A percentile compares a stretch with the other conserved stretches of the same genome.
Conservation (phyloP, 2,888 invertebrate genomes). For the Toxonevra muliebris region DNA sequence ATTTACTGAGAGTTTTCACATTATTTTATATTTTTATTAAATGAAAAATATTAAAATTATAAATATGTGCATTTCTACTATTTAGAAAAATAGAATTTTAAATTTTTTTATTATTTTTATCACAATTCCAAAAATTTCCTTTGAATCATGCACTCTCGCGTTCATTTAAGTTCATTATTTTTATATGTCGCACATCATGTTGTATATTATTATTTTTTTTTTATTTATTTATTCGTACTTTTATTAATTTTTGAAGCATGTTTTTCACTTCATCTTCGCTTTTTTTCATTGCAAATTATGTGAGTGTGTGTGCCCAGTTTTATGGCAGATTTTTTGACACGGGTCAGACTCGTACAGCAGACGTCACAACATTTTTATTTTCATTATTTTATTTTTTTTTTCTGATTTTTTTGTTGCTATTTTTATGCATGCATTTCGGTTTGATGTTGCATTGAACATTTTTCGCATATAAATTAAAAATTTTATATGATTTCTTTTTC, state of each 20-base stretch:
- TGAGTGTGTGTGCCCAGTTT: neutral
- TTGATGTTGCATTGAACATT: conserved; percentile 26
- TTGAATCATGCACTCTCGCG: neutral
- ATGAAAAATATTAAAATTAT: no score
- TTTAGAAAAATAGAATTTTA: neutral
- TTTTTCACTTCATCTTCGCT: neutral
- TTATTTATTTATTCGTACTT: neutral
- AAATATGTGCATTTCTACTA: neutral
- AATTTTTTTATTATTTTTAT: neutral
- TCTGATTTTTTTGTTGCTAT: conserved; percentile 3
- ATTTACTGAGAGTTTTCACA: no score
- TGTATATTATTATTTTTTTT: neutral
- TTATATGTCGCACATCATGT: neutral
- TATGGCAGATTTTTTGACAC: conserved; percentile 39
- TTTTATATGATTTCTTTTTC: conserved; percentile 45
- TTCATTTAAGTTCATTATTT: conserved; percentile 3
- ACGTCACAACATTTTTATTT: conserved; percentile 32
- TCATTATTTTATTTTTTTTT: conserved; percentile 16
- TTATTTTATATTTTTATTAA: no score
- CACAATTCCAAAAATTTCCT: neutral
- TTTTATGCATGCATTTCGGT: conserved; percentile 14
- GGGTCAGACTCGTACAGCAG: conserved; percentile 35
- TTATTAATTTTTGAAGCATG: neutral
- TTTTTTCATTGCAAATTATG: conserved; percentile 18
- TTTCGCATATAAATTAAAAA: conserved; percentile 50